Conservation (phyloP, 2,888 invertebrate genomes). For the Cryptocheilus praepositus region DNA sequence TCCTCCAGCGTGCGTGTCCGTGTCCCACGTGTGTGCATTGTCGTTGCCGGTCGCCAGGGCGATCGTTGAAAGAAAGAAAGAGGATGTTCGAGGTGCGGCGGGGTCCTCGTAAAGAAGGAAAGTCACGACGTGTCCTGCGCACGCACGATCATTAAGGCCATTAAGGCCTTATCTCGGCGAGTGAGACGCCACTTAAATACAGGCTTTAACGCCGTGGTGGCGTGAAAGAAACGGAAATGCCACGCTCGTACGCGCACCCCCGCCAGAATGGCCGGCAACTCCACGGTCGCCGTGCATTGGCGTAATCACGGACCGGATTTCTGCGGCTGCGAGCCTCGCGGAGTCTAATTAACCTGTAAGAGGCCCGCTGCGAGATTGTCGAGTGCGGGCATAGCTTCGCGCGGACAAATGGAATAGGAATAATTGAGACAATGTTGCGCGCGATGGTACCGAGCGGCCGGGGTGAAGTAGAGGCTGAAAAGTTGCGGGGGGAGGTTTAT, state of each 20-base stretch:
- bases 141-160: constrained; percentile 50
- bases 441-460: too few species aligned
- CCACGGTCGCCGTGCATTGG: neutral
- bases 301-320: constrained; percentile 2
- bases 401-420: constrained; percentile 1
- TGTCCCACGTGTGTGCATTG: too few species aligned
- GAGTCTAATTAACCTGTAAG: too few species aligned
- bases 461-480: too few species aligned
- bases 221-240: constrained; percentile 37
- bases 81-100: constrained; percentile 26
- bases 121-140: constrained; percentile 47
- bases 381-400: neutral
- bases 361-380: too few species aligned
- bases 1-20: too few species aligned
- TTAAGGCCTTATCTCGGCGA: constrained; percentile 48
- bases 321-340: neutral
- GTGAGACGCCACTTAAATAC: constrained; percentile 49
- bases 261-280: too few species aligned
- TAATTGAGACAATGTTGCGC: too few species aligned
- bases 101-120: constrained; percentile 45
- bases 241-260: neutral
- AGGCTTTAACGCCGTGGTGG: constrained; percentile 45
- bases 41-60: too few species aligned
- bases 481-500: too few species aligned
- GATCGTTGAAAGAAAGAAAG: constrained; percentile 14